Percentiles rank a stretch among this genome's conserved stretches.
Conservation (phyloP, 2,888 invertebrate genomes). For the Leptinotarsa juncta region DNA sequence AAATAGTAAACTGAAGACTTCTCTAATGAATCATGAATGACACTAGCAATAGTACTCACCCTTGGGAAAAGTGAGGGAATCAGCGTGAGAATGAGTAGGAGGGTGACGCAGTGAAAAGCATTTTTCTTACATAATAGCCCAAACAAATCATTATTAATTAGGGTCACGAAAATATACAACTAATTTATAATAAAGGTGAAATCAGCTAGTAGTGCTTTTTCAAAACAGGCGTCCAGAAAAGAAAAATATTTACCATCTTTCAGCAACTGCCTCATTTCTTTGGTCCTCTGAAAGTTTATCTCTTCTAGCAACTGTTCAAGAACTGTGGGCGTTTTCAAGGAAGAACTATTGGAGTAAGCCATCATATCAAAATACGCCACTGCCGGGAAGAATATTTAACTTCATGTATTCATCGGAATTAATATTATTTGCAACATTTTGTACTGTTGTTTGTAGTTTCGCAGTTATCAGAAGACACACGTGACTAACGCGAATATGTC, state of each 20-base stretch:
- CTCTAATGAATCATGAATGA: too few species aligned
- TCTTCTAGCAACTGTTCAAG: conserved; percentile 89
- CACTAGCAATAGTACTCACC: neutral
- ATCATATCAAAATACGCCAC: conserved; percentile 44
- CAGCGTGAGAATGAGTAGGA: neutral
- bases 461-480: conserved; percentile 13
- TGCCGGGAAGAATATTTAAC: neutral
- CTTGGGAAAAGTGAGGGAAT: neutral
- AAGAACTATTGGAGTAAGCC: conserved; percentile 62
- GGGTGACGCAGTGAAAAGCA: neutral
- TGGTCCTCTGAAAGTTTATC: conserved; percentile 91
- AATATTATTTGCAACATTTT: conserved; percentile 23
- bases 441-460: conserved; percentile 7
- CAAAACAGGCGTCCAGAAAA: neutral
- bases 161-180: too few species aligned
- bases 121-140: neutral
- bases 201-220: too few species aligned
- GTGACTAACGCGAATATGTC: conserved; percentile 34
- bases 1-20: too few species aligned
- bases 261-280: conserved; percentile 88
- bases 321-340: conserved; percentile 73
- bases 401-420: conserved; percentile 21
- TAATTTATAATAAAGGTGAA: too few species aligned
- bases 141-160: neutral
- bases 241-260: conserved; percentile 78